phyloP scores from a whole-genome alignment of 2,113 vertebrate species.

The Xiphophorus hellerii region DNA sequence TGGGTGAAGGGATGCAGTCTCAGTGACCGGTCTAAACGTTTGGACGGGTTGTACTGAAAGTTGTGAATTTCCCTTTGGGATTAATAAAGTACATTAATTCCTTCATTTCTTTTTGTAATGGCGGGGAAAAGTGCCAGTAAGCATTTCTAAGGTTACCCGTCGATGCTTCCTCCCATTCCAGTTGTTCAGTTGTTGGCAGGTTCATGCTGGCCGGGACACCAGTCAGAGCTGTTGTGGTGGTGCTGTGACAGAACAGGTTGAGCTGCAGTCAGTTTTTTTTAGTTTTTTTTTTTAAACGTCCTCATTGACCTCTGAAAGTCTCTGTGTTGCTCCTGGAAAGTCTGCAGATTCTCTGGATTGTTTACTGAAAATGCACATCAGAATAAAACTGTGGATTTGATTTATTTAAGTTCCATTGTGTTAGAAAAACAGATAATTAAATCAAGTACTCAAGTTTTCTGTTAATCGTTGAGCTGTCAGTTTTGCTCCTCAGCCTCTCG shows the following conservation, averaged over 20 bases:
- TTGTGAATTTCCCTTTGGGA: too few relatives aligned
- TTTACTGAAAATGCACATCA: not conserved
- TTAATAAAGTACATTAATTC: too few relatives aligned
- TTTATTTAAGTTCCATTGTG: not conserved
- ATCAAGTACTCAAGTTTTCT: not conserved
- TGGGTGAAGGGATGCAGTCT: too few relatives aligned
- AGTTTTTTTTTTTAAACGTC: too few relatives aligned
- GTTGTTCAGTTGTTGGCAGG: slow-evolving; percentile 4
- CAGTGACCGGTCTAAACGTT: too few relatives aligned
- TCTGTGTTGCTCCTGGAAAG: not conserved
- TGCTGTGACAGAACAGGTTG: slow-evolving; percentile 6
- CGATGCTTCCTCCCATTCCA: slow-evolving; percentile 2
- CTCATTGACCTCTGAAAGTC: not conserved
- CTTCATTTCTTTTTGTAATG: not conserved
- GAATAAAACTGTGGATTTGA: not conserved
- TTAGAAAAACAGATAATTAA: not conserved
- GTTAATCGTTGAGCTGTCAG: not conserved
- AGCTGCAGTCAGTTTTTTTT: not conserved
- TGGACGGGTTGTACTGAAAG: too few relatives aligned
- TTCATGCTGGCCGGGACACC: slow-evolving; percentile 16
- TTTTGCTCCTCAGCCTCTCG: not conserved
- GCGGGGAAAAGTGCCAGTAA: not conserved
- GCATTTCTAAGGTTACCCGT: not conserved
- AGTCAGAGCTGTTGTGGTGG: not conserved
- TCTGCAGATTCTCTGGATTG: not conserved